phyloP scores from a whole-genome alignment of 2,888 invertebrate species.

The Heliconius cydno region DNA sequence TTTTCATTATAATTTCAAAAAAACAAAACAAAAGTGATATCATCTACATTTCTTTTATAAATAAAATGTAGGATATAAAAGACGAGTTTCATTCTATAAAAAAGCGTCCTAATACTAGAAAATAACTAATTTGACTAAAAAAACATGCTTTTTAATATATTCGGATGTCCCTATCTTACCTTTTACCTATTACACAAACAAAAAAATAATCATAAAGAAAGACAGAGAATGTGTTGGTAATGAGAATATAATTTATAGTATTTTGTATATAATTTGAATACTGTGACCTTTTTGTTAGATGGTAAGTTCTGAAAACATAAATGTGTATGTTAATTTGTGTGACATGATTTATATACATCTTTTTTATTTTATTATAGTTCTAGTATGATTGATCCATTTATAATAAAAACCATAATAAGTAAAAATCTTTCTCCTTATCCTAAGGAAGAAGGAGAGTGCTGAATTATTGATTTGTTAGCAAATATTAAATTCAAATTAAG shows the following conservation, averaged over 20 bases:
- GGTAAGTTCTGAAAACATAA: constrained; percentile 46
- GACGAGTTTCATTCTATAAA: neutral
- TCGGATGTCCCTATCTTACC: constrained; percentile 16
- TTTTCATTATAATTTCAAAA: too few relatives aligned
- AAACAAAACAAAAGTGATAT: too few relatives aligned
- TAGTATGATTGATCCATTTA: neutral
- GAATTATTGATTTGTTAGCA: too few relatives aligned
- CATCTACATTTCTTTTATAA: too few relatives aligned
- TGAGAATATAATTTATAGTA: neutral
- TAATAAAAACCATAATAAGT: neutral
- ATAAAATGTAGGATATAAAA: neutral
- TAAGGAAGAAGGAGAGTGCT: too few relatives aligned
- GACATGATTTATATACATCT: constrained; percentile 10
- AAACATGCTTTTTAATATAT: constrained; percentile 7
- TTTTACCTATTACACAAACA: constrained; percentile 34
- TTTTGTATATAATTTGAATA: constrained; percentile 51
- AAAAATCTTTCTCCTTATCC: too few relatives aligned
- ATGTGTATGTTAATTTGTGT: constrained; percentile 41
- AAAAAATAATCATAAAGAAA: constrained; percentile 47
- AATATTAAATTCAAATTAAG: too few relatives aligned
- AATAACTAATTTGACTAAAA: neutral
- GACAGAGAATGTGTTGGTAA: neutral
- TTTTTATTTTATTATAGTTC: neutral
- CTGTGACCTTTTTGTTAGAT: constrained; percentile 62
- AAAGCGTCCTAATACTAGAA: neutral